A percentile compares a stretch with the other conserved stretches of the same genome.
phyloP scores from a whole-genome alignment of 2,113 vertebrate genomes.

The Oostethus manadensis region DNA sequence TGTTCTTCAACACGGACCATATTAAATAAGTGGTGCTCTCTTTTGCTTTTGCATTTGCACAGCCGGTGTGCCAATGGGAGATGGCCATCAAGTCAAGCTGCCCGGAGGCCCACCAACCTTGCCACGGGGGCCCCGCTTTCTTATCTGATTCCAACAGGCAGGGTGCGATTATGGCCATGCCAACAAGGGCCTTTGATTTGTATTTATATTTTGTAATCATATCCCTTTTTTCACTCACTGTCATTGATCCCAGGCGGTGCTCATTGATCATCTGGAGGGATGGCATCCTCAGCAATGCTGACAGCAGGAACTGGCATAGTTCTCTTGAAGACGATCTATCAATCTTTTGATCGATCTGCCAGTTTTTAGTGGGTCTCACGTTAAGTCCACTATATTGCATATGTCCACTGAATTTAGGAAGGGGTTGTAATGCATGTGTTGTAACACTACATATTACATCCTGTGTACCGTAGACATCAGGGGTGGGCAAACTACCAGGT shows the following conservation, averaged over 20 bases:
- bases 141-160: constrained; percentile 68
- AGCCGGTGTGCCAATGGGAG: constrained; percentile 32
- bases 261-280: constrained; percentile 24
- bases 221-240: constrained; percentile 50
- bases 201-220: constrained; percentile 44
- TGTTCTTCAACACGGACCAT: constrained; percentile 24
- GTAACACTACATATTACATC: too few species aligned
- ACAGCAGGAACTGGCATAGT: too few species aligned
- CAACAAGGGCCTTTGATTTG: constrained; percentile 53
- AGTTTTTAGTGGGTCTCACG: too few species aligned
- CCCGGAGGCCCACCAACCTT: constrained; percentile 51
- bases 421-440: too few species aligned
- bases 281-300: too few species aligned
- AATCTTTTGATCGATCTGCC: too few species aligned
- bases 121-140: constrained; percentile 44
- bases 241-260: constrained; percentile 59
- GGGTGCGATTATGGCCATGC: constrained; percentile 50
- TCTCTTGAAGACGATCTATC: too few species aligned
- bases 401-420: too few species aligned
- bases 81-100: constrained; percentile 43
- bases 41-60: constrained; percentile 37
- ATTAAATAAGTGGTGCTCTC: constrained; percentile 36
- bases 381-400: too few species aligned
- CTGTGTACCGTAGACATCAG: too few species aligned
- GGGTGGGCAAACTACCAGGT: too few species aligned